Evolutionary conservation across 2,888 invertebrate species (phyloP).

Genomic region (Drosophila subquinaria): DNA sequence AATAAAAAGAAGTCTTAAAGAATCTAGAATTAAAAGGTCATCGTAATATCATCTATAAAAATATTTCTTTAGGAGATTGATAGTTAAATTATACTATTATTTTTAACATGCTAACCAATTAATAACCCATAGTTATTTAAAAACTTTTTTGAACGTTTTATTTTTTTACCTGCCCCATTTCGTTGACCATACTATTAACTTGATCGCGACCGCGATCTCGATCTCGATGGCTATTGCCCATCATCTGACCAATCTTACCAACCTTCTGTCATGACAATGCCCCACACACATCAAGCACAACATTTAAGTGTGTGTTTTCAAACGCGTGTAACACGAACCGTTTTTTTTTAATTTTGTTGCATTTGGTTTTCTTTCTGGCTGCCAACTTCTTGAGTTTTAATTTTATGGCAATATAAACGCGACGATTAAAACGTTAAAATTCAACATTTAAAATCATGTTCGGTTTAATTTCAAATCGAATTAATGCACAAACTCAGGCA

Average conservation of each 20-base stretch:
- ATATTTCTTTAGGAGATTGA: not conserved
- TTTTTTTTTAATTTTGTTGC: conserved; percentile 18
- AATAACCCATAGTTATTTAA: conserved; percentile 28
- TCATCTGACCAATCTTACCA: conserved; percentile 15
- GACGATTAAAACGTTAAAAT: conserved; percentile 81
- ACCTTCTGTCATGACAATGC: conserved; percentile 40
- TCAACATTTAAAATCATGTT: conserved; percentile 82
- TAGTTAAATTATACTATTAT: not conserved
- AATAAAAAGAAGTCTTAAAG: not conserved
- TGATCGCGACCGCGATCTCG: not conserved
- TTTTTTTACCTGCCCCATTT: conserved; percentile 4
- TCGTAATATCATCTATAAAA: not conserved
- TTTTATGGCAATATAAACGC: conserved; percentile 80
- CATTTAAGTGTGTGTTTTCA: conserved; percentile 29
- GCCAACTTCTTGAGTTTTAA: conserved; percentile 56
- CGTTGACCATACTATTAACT: conserved; percentile 8
- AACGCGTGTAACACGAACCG: conserved; percentile 69
- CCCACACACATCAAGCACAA: conserved; percentile 35
- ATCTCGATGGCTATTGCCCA: conserved; percentile 25
- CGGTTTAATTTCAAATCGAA: conserved; percentile 75
- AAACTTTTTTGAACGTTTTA: conserved; percentile 2
- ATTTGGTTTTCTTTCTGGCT: conserved; percentile 35
- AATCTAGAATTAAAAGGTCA: not conserved
- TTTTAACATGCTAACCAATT: conserved; percentile 7
- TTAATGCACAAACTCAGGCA: conserved; percentile 60